Evolutionary conservation across 2,113 vertebrate genomes (phyloP).

Genomic region (Periophthalmodon schlosseri): DNA sequence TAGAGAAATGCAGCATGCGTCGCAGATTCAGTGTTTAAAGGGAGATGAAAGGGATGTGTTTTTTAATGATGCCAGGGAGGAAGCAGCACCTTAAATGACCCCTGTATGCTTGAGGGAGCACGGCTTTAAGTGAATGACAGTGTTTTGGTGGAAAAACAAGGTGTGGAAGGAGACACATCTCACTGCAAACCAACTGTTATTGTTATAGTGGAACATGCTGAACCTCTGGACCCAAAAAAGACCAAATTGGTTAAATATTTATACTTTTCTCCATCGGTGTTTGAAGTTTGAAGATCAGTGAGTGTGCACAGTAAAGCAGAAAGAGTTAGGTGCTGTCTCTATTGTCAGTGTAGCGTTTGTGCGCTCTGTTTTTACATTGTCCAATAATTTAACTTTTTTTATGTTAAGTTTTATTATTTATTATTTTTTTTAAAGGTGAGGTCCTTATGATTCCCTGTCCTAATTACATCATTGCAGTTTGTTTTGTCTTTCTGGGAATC

Average conservation of each 20-base stretch:
- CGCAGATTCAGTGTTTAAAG: conserved; percentile 12
- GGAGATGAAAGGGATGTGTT: conserved; percentile 2
- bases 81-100: conserved; percentile 2
- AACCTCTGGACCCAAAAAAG: conserved; percentile 4
- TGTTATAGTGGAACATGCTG: conserved; percentile 9
- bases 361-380: background rate
- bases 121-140: conserved; percentile 14
- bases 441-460: too few relatives aligned
- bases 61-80: background rate
- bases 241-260: conserved; percentile 2
- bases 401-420: too few relatives aligned
- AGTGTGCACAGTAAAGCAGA: background rate
- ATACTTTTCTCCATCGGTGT: background rate
- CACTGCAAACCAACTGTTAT: conserved; percentile 39
- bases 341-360: background rate
- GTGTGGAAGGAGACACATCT: conserved; percentile 18
- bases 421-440: too few relatives aligned
- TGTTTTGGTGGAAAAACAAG: conserved; percentile 10
- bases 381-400: background rate
- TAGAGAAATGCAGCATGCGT: background rate
- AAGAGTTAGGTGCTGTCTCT: background rate
- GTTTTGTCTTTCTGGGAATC: too few relatives aligned
- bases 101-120: background rate
- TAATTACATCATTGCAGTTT: too few relatives aligned
- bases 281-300: background rate